These are phyloP conservation scores for Balearica regulorum DNA, from an alignment of 2,797 vertebrate species.

Conservation along the genomic window DNA sequence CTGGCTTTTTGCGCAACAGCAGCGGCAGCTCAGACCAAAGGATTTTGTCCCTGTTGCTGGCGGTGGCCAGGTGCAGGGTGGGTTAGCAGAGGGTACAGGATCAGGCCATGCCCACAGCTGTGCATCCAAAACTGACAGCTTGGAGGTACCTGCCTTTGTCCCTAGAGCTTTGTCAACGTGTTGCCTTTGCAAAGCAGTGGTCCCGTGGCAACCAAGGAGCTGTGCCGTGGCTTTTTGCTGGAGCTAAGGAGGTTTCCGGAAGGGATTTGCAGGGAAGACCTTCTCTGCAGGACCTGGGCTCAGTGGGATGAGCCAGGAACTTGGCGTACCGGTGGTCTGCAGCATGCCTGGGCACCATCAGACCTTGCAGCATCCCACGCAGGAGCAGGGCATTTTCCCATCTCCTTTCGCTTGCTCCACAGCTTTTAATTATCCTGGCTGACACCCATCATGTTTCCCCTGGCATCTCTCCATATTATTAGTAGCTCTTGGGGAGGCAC, in stretches of 20 bases:
- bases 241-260: background rate
- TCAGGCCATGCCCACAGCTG: background rate
- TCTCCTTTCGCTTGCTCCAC: background rate
- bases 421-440: background rate
- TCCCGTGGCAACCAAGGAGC: fast-evolving
- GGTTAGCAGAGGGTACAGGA: background rate
- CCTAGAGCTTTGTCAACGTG: fast-evolving
- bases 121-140: background rate
- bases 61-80: fast-evolving
- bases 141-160: background rate
- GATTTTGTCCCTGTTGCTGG: background rate
- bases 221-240: background rate
- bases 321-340: fast-evolving
- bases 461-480: fast-evolving
- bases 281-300: background rate
- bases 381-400: background rate
- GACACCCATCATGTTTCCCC: background rate
- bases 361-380: background rate
- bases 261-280: background rate
- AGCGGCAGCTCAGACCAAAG: background rate
- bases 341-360: background rate
- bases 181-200: background rate
- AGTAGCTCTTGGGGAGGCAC: background rate
- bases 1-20: background rate
- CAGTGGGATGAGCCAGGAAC: background rate